phyloP scores from a whole-genome alignment of 2,113 vertebrate genomes.

The Albula glossodonta region DNA sequence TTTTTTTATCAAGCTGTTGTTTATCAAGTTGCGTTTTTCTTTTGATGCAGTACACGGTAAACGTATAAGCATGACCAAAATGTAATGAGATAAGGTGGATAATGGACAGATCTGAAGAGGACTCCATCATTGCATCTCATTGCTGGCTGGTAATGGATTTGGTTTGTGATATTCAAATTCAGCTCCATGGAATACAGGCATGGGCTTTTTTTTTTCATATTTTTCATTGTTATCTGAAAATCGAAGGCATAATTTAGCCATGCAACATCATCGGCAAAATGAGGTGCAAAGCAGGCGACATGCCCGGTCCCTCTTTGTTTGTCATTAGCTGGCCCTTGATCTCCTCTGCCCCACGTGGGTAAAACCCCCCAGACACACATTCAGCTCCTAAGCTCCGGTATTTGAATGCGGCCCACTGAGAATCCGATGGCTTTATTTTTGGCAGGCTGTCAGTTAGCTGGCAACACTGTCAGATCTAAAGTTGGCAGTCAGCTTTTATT shows the following conservation, averaged over 20 bases:
- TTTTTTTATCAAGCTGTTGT: background rate
- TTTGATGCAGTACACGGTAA: background rate
- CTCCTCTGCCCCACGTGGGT: background rate
- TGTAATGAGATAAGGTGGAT: background rate
- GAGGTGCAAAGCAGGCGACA: background rate
- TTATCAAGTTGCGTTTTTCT: background rate
- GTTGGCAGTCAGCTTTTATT: slow-evolving; percentile 12
- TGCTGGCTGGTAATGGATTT: too few species aligned
- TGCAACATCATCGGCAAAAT: background rate
- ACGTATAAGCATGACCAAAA: background rate
- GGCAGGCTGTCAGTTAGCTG: slow-evolving; percentile 16
- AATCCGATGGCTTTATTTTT: slow-evolving; percentile 24
- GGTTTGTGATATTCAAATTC: too few species aligned
- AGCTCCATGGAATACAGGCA: too few species aligned
- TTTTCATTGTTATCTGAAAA: background rate
- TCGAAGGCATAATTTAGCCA: background rate
- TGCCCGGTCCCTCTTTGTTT: slow-evolving; percentile 6
- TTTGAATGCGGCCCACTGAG: slow-evolving; percentile 13
- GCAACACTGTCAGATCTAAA: slow-evolving; percentile 15
- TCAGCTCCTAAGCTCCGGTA: slow-evolving; percentile 14
- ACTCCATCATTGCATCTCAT: background rate
- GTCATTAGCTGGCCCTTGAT: slow-evolving; percentile 13
- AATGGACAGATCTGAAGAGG: background rate
- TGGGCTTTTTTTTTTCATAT: background rate
- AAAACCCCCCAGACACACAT: slow-evolving; percentile 20